Base-by-base conservation (phyloP, 1,140 invertebrate species). In the Zaprionus davidi region DNA sequence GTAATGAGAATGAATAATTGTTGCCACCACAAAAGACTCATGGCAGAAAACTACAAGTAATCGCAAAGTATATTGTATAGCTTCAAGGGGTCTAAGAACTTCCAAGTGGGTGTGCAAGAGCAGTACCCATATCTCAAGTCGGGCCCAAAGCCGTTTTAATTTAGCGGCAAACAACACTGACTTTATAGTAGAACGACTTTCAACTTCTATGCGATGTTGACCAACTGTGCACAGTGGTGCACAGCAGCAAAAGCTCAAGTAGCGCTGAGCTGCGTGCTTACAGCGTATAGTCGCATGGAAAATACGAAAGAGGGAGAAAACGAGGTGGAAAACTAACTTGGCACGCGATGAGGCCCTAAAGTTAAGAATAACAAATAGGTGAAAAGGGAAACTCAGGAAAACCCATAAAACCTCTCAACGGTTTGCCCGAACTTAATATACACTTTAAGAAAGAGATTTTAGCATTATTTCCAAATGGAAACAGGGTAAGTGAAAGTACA, bases 351-450 rank as follows among this genome's bases (percentile, higher is more conserved):
- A 28, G 73, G 64, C 51, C 79, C 70, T 69, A 67, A 78, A 79
- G 64, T 66, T 57, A 76, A 64, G 82, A 82, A 82, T 82, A 86
- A 77, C 79, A 86, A 86, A 86, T 78, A 86, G 58, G 66, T 57
- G 44, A 75, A 53, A 73, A 57, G 56, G 41, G 36, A 57, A 57
- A 76, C 46, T 6, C 6, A 22, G 46, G n/a, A 15, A 65, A 64
- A 55, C 5, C 11, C 57, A 49, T 57, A 67, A 55, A 60, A 24
- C n/a, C 53, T 56, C 36, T 56, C 36, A n/a, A 55, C 38, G 51
- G 41, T 66, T 66, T 56, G 34, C 26, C n/a, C 31, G 38, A 56
- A 13, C 9, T 31, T 12, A 38, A 17, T 51, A 56, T 36, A 66
- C 51, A 31, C 28, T 64, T 53, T 15, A 62, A 28, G 41, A 15